A percentile compares a stretch with the other conserved stretches of the same genome.
Conservation (phyloP, 1,140 invertebrate species). For the Panulirus ornatus region DNA sequence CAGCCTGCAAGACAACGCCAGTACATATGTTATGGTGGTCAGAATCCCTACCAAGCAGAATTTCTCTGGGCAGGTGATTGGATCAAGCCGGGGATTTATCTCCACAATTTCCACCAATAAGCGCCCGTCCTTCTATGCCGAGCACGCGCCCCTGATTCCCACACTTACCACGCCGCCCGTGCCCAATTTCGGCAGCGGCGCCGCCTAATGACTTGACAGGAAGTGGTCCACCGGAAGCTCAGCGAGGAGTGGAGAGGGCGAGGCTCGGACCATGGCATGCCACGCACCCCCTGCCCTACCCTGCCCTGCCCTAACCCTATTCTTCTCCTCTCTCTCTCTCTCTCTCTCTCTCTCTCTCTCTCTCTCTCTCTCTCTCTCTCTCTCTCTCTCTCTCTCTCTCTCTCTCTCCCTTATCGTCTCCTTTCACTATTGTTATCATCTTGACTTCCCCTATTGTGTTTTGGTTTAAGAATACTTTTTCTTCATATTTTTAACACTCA, state of each 20-base stretch:
- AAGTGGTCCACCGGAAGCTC: slow-evolving; percentile 4
- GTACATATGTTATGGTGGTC: background rate
- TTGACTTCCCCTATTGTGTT: background rate
- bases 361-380: too few relatives aligned
- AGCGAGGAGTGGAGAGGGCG: background rate
- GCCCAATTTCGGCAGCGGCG: background rate
- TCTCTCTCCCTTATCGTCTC: background rate
- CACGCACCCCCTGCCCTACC: too few relatives aligned
- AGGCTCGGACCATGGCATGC: too few relatives aligned
- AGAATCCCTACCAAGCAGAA: background rate
- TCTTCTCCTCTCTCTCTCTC: too few relatives aligned
- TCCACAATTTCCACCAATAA: slow-evolving; percentile 20
- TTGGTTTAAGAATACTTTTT: background rate
- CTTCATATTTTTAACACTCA: too few relatives aligned
- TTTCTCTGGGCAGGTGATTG: background rate
- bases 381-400: background rate
- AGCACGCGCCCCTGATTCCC: slow-evolving; percentile 1
- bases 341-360: too few relatives aligned
- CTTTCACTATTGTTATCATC: background rate
- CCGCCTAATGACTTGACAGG: slow-evolving; percentile 10
- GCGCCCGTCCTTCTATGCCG: background rate
- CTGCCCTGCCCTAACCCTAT: too few relatives aligned
- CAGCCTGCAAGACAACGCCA: too few relatives aligned
- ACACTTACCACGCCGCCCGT: slow-evolving; percentile 3
- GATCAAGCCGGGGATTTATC: slow-evolving; percentile 9